phyloP scores from a whole-genome alignment of 2,113 vertebrate species.

The Istiophorus platypterus region DNA sequence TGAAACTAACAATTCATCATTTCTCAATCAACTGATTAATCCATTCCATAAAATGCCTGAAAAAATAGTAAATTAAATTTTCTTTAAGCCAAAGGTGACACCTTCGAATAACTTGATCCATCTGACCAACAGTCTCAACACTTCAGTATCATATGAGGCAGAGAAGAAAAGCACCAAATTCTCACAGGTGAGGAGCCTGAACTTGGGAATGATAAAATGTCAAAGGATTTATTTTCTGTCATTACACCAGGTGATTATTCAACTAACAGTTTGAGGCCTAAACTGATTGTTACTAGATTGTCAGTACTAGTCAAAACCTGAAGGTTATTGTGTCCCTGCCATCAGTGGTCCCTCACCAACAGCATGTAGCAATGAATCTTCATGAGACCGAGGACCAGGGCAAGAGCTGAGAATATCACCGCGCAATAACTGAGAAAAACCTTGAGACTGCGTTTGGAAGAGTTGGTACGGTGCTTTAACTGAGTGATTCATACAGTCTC shows the following conservation, averaged over 20 bases:
- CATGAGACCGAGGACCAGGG: neutral
- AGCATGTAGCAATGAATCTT: neutral
- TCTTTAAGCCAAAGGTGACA: neutral
- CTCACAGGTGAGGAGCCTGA: neutral
- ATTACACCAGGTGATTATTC: too few species aligned
- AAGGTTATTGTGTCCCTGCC: neutral
- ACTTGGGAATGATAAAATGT: too few species aligned
- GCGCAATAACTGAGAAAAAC: conserved; percentile 1
- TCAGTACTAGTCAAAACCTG: neutral
- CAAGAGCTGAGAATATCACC: neutral
- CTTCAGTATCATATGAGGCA: neutral
- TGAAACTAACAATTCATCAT: too few species aligned
- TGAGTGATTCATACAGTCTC: neutral
- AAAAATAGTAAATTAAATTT: neutral
- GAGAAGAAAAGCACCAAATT: neutral
- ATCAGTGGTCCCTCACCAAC: neutral
- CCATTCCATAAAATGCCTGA: neutral
- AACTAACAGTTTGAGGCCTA: too few species aligned
- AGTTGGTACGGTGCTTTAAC: neutral
- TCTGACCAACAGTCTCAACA: neutral
- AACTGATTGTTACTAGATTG: neutral
- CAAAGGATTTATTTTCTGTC: too few species aligned
- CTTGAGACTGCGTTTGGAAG: neutral
- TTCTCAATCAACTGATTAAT: neutral
- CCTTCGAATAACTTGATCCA: neutral